These are phyloP conservation scores for Drosophila sechellia DNA, from an alignment of 1,140 invertebrate genomes.

Conservation along the genomic window DNA sequence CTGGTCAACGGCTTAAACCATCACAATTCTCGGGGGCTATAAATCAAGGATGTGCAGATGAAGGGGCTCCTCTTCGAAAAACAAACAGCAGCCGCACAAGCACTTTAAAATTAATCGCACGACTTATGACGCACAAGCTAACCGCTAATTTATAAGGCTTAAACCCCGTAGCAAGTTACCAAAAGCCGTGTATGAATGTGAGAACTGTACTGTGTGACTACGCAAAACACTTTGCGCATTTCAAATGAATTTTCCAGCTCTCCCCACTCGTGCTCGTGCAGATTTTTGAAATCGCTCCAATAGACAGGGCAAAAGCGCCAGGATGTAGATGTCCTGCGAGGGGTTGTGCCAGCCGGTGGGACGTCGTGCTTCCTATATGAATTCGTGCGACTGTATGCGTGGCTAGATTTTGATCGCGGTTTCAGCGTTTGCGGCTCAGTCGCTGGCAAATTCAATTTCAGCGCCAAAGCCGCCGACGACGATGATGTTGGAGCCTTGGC, in stretches of 20 bases:
- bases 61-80: slow-evolving; percentile 45
- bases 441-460: slow-evolving; percentile 72
- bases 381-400: slow-evolving; percentile 21
- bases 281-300: slow-evolving; percentile 37
- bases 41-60: neutral
- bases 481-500: slow-evolving; percentile 19
- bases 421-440: slow-evolving; percentile 67
- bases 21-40: neutral
- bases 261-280: slow-evolving; percentile 26
- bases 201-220: slow-evolving; percentile 8
- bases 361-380: slow-evolving; percentile 10
- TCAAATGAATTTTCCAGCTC: slow-evolving; percentile 67
- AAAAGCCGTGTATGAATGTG: slow-evolving; percentile 1
- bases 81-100: slow-evolving; percentile 50
- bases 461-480: slow-evolving; percentile 33
- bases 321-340: neutral
- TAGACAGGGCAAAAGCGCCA: slow-evolving; percentile 8
- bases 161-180: slow-evolving; percentile 23
- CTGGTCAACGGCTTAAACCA: slow-evolving; percentile 2
- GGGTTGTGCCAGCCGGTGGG: neutral
- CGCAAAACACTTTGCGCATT: slow-evolving; percentile 69
- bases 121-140: slow-evolving; percentile 80
- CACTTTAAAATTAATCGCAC: slow-evolving; percentile 76
- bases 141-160: slow-evolving; percentile 80
- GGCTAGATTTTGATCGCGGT: slow-evolving; percentile 70